Evolutionary conservation across 92 coral and sea anemone genomes (phyloP).

Genomic region (Epizoanthus illoricatus): DNA sequence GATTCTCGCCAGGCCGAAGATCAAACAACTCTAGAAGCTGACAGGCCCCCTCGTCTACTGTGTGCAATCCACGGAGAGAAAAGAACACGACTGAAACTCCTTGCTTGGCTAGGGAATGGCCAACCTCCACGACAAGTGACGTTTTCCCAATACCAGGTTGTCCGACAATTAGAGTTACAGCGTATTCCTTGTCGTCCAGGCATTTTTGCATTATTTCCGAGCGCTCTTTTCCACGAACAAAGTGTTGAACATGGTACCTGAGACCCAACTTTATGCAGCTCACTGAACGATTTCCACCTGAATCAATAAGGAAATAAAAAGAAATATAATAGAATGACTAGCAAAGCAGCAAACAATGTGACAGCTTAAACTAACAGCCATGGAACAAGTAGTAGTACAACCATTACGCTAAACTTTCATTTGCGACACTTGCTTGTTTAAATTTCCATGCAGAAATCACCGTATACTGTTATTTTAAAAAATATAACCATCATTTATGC

Average conservation of each 20-base stretch:
- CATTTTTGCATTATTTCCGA: background rate
- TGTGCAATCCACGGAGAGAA: background rate
- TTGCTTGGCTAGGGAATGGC: background rate
- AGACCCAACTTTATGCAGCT: conserved; percentile 22
- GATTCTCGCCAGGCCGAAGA: conserved; percentile 21
- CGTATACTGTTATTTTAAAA: too few species aligned
- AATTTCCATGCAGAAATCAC: too few species aligned
- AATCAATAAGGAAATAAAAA: background rate
- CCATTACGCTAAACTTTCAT: too few species aligned
- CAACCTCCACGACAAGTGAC: background rate
- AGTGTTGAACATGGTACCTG: background rate
- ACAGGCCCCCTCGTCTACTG: conserved; percentile 9
- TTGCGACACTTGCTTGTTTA: too few species aligned
- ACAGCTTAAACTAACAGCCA: too few species aligned
- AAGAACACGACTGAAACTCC: background rate
- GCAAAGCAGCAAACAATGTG: too few species aligned
- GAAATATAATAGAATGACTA: too few species aligned
- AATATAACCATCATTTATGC: too few species aligned
- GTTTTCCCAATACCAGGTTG: conserved; percentile 1
- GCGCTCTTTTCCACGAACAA: conserved; percentile 8
- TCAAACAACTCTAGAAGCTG: conserved; percentile 19
- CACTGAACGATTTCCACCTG: background rate
- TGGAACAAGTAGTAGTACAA: too few species aligned
- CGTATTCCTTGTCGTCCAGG: background rate
- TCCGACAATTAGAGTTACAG: conserved; percentile 3